These are phyloP conservation scores for Caenorhabditis inopinata DNA, from an alignment of 1,140 invertebrate genomes.

Conservation along the genomic window DNA sequence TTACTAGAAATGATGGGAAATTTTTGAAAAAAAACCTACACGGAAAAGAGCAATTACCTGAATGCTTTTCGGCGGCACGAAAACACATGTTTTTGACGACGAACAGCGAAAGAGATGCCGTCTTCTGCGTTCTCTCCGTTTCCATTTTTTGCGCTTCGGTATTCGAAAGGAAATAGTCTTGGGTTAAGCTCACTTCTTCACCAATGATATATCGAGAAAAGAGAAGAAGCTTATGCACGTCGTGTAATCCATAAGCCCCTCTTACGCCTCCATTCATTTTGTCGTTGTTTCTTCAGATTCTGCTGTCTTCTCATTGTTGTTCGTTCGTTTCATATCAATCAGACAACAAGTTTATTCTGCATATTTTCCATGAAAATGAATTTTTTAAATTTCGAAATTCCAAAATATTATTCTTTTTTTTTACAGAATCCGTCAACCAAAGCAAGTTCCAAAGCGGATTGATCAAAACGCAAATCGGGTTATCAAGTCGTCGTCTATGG, in stretches of 20 bases:
- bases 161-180: background rate
- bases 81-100: slow-evolving; percentile 23
- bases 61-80: background rate
- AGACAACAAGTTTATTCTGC: too few relatives aligned
- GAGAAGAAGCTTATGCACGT: background rate
- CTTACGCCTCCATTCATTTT: background rate
- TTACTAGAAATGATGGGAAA: background rate
- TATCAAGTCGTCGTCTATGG: slow-evolving; percentile 43
- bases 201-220: slow-evolving; percentile 10
- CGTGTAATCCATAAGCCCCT: slow-evolving; percentile 19
- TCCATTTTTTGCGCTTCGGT: background rate
- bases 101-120: too few relatives aligned
- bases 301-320: background rate
- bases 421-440: slow-evolving; percentile 35
- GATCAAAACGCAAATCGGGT: slow-evolving; percentile 43
- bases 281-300: background rate
- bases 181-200: background rate
- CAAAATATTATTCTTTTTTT: background rate
- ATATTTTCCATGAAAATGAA: too few relatives aligned
- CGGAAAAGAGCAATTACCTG: slow-evolving; percentile 28
- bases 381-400: too few relatives aligned
- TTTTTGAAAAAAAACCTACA: background rate
- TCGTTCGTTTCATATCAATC: background rate
- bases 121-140: too few relatives aligned
- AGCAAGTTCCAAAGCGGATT: slow-evolving; percentile 27